These are phyloP conservation scores for Drosophila siamana DNA, from an alignment of 2,888 invertebrate genomes.

Conservation along the genomic window DNA sequence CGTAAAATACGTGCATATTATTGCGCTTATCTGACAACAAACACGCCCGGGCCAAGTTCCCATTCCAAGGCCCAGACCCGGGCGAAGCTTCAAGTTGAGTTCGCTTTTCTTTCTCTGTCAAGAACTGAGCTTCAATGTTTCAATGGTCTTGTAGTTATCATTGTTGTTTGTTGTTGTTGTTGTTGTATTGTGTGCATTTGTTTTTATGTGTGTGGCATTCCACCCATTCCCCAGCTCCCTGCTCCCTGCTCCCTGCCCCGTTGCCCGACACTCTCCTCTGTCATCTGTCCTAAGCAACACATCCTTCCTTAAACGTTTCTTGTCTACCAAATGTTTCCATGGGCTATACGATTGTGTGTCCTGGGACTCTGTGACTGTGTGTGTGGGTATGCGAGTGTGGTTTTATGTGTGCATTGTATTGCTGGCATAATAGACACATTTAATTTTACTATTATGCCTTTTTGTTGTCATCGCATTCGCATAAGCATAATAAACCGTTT, in stretches of 20 bases:
- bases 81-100: slow-evolving; percentile 62
- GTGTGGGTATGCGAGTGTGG: slow-evolving; percentile 53
- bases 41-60: slow-evolving; percentile 74
- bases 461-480: slow-evolving; percentile 81
- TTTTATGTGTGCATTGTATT: slow-evolving; percentile 81
- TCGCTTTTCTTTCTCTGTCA: slow-evolving; percentile 56
- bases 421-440: slow-evolving; percentile 82
- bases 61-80: slow-evolving; percentile 36
- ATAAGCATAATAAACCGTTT: slow-evolving; percentile 79
- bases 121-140: slow-evolving; percentile 54
- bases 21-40: slow-evolving; percentile 81
- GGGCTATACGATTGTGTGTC: slow-evolving; percentile 51
- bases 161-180: slow-evolving; percentile 32
- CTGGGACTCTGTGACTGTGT: slow-evolving; percentile 19
- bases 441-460: slow-evolving; percentile 84
- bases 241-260: not conserved
- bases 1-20: slow-evolving; percentile 79
- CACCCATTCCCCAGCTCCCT: slow-evolving; percentile 15
- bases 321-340: slow-evolving; percentile 74
- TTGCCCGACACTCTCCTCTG: slow-evolving; percentile 15
- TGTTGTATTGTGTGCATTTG: slow-evolving; percentile 71
- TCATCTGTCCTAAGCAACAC: slow-evolving; percentile 69
- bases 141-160: slow-evolving; percentile 19
- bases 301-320: slow-evolving; percentile 81
- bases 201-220: slow-evolving; percentile 71